phyloP scores from a whole-genome alignment of 2,797 vertebrate genomes.

The Sebastes variabilis region DNA sequence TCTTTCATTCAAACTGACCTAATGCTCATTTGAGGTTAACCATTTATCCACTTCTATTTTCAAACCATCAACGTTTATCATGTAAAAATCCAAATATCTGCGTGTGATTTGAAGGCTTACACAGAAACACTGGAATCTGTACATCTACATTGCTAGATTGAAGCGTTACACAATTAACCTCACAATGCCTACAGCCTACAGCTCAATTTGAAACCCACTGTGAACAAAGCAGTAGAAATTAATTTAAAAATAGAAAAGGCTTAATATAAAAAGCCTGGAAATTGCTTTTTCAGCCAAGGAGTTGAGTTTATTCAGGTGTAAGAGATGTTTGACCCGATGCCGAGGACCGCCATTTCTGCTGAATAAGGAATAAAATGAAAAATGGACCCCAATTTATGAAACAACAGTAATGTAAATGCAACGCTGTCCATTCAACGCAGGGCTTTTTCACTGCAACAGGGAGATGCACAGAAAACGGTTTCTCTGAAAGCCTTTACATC shows the following conservation, averaged over 20 bases:
- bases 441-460: slow-evolving; percentile 37
- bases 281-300: slow-evolving; percentile 9
- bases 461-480: slow-evolving; percentile 6
- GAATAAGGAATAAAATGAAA: slow-evolving; percentile 56
- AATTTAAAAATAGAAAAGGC: slow-evolving; percentile 7
- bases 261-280: slow-evolving; percentile 12
- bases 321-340: slow-evolving; percentile 37
- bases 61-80: background rate
- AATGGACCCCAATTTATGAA: slow-evolving; percentile 48
- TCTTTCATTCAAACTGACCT: background rate
- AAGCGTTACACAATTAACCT: slow-evolving; percentile 22
- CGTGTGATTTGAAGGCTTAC: background rate
- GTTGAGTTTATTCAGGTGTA: slow-evolving; percentile 24
- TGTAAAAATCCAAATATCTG: background rate
- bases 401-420: slow-evolving; percentile 27
- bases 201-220: slow-evolving; percentile 17
- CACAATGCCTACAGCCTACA: background rate
- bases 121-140: background rate
- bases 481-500: background rate
- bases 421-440: slow-evolving; percentile 14
- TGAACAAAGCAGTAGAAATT: slow-evolving; percentile 13
- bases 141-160: slow-evolving; percentile 9
- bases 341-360: background rate
- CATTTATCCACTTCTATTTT: background rate
- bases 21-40: background rate